These are phyloP conservation scores for Rhagonycha fulva DNA, from an alignment of 2,888 invertebrate species.

Conservation along the genomic window DNA sequence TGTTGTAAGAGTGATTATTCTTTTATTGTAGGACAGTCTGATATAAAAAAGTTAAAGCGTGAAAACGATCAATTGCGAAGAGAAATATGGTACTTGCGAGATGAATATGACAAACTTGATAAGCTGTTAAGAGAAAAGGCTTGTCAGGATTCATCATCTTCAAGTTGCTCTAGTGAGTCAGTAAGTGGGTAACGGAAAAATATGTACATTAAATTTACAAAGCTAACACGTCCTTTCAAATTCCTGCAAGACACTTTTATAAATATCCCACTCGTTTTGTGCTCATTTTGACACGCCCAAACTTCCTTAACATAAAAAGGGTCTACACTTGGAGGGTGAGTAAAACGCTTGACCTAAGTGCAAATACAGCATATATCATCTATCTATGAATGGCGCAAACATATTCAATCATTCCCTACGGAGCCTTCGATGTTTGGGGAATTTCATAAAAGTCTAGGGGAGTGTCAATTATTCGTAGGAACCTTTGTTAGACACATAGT, in stretches of 20 bases:
- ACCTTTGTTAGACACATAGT: neutral
- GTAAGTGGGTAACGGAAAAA: slow-evolving; percentile 37
- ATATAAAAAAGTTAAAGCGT: slow-evolving; percentile 84
- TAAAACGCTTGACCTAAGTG: neutral
- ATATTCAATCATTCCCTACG: neutral
- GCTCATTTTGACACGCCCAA: neutral
- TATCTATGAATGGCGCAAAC: neutral
- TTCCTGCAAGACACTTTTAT: neutral
- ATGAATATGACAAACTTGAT: slow-evolving; percentile 87
- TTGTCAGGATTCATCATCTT: slow-evolving; percentile 53
- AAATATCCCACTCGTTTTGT: neutral
- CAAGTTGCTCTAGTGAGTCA: slow-evolving; percentile 62
- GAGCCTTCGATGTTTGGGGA: neutral
- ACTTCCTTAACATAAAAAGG: neutral
- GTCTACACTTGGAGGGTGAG: neutral
- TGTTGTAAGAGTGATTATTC: neutral
- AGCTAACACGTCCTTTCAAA: neutral
- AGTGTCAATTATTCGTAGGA: neutral
- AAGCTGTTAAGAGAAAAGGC: slow-evolving; percentile 69
- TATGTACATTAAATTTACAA: neutral
- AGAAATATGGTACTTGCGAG: slow-evolving; percentile 84
- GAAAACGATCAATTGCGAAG: slow-evolving; percentile 87
- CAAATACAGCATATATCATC: neutral
- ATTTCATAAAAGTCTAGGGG: neutral
- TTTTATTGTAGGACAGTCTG: slow-evolving; percentile 73